phyloP scores from a whole-genome alignment of 1,140 invertebrate genomes.

The Rhagoletis zephyria region DNA sequence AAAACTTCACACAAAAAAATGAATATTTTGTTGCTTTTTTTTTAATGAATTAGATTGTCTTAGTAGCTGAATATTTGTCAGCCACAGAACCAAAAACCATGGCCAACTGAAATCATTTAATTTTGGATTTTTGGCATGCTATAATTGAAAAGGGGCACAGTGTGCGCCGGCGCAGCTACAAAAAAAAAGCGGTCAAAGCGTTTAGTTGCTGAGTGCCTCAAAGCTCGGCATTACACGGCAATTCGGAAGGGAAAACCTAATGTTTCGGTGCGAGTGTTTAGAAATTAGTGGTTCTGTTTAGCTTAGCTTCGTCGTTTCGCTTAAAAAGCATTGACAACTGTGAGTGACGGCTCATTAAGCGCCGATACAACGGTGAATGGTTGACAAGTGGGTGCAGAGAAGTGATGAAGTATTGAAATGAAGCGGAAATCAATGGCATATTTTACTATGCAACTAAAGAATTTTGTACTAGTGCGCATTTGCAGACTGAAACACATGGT shows the following conservation, averaged over 20 bases:
- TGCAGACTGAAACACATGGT: too few relatives aligned
- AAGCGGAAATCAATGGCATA: not conserved
- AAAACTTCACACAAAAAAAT: too few relatives aligned
- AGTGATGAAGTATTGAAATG: constrained; percentile 13
- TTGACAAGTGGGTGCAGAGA: not conserved
- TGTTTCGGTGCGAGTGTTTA: not conserved
- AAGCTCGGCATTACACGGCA: not conserved
- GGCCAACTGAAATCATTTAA: too few relatives aligned
- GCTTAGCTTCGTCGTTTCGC: not conserved
- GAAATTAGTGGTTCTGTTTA: constrained; percentile 25
- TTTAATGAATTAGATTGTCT: too few relatives aligned
- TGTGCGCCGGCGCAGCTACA: too few relatives aligned
- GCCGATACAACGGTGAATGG: not conserved
- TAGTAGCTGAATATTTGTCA: too few relatives aligned
- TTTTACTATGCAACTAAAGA: not conserved
- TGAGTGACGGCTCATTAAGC: constrained; percentile 47
- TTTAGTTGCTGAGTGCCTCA: not conserved
- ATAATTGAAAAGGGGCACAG: too few relatives aligned
- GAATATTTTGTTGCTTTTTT: too few relatives aligned
- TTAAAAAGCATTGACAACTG: constrained; percentile 1
- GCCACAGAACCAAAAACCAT: too few relatives aligned
- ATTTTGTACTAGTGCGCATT: not conserved
- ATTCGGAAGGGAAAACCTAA: not conserved
- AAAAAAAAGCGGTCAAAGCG: constrained; percentile 38
- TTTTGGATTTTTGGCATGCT: too few relatives aligned